Percentiles rank a stretch among this genome's conserved stretches.
Conservation (phyloP, 2,797 vertebrate genomes). For the Podarcis lilfordi region DNA sequence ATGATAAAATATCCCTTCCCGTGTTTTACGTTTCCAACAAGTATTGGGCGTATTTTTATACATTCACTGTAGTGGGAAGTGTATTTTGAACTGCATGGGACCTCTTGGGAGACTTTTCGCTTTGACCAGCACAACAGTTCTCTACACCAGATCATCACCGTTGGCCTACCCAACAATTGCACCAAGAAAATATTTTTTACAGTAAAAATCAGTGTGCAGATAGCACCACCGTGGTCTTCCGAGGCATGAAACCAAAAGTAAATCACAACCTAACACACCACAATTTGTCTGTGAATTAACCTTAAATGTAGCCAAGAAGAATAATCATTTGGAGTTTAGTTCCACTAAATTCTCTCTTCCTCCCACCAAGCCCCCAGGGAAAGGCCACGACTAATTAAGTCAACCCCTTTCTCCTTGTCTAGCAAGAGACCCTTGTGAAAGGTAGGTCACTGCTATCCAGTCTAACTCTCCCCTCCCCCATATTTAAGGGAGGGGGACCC, state of each 20-base stretch:
- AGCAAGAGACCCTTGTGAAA: conserved; percentile 16
- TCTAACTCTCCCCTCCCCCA: background rate
- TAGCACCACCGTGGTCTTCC: background rate
- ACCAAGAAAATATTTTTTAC: background rate
- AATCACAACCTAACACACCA: background rate
- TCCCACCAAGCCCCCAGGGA: background rate
- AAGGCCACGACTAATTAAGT: conserved; percentile 33
- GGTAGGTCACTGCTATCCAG: conserved; percentile 44
- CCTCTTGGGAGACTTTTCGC: background rate
- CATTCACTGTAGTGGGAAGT: background rate
- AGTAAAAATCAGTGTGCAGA: background rate
- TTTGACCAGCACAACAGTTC: background rate
- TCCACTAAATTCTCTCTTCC: background rate
- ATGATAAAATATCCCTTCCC: too few relatives aligned
- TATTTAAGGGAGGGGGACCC: background rate
- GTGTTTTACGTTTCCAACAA: too few relatives aligned
- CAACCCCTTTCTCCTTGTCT: conserved; percentile 41
- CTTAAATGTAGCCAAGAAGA: background rate
- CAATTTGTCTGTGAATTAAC: background rate
- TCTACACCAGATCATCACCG: background rate
- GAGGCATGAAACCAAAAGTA: background rate
- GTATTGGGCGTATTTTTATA: too few relatives aligned
- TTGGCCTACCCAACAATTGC: background rate
- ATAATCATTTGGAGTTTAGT: background rate
- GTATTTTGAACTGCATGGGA: background rate